phyloP scores from a whole-genome alignment of 1,140 invertebrate genomes.

The Microplitis demolitor region DNA sequence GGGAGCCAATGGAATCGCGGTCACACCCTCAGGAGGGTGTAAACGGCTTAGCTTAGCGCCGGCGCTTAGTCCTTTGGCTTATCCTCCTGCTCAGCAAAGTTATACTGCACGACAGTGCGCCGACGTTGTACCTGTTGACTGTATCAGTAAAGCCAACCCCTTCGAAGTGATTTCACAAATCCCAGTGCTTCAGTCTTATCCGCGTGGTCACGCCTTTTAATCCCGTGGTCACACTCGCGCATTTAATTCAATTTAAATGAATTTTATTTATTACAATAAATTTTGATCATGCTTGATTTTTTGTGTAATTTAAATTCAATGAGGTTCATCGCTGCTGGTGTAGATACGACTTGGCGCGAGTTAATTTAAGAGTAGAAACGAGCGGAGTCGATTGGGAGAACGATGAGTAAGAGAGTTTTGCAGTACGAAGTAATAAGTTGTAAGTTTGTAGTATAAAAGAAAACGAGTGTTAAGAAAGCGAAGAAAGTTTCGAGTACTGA shows the following conservation, averaged over 20 bases:
- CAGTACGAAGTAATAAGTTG: neutral
- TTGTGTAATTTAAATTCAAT: conserved; percentile 55
- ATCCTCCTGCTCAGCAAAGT: conserved; percentile 37
- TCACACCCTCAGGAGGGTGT: conserved; percentile 58
- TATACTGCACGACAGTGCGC: neutral
- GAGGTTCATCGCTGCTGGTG: conserved; percentile 27
- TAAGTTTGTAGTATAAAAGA: neutral
- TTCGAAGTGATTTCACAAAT: conserved; percentile 58
- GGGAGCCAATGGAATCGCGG: conserved; percentile 51
- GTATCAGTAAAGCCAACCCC: conserved; percentile 54
- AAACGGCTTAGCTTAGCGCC: conserved; percentile 58
- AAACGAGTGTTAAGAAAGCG: conserved; percentile 9
- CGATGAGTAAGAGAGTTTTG: neutral
- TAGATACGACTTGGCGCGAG: conserved; percentile 18
- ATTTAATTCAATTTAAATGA: too few species aligned
- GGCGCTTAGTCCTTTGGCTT: conserved; percentile 59
- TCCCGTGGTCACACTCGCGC: neutral
- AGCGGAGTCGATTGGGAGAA: neutral
- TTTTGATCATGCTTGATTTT: neutral
- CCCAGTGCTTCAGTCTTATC: conserved; percentile 41
- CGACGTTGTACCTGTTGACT: conserved; percentile 56
- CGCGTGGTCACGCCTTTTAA: conserved; percentile 51
- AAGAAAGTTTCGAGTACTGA: neutral
- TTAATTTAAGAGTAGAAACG: neutral
- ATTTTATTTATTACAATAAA: too few species aligned